Base-by-base conservation (phyloP, 2,888 invertebrate species). In the Willowsia nigromaculata region DNA sequence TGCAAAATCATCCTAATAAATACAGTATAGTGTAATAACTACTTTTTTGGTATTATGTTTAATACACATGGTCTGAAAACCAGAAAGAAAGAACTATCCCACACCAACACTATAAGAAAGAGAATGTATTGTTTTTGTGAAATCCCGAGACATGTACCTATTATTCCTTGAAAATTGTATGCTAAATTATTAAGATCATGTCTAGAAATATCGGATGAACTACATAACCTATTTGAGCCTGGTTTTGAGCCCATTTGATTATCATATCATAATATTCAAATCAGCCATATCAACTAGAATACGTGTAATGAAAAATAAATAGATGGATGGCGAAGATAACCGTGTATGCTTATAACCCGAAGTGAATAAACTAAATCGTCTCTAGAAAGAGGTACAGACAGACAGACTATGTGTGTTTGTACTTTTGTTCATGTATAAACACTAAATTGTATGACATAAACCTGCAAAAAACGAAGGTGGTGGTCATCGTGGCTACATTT, bases 401-500 rank as follows among this genome's bases (percentile, higher is more conserved):
- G 65, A 30, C 59, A 62, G 13, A 33, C 30, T 43, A 37, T 13
- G 47, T 74, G 22, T 74, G 71, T 74, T 33, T 43, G 71, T 47
- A 15, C n/a, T 43, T 25, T 47, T 43, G 71, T 74, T 43, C 43
- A 74, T 43, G 71, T 74, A 74, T 74, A 27, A 53, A 15, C 50
- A 78, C 53, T n/a, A n/a, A 50, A 78, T n/a, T 53, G 33, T 78
- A 81, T 62, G 81, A 59, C 81, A 81, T 59, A 88, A 88, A 76
- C 74, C 33, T 4, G 37, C 71, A 78, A 68, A 80, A 88, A 88
- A 80, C 76, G 56, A 76, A 88, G 82, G 88, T 83, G 82, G 88
- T 88, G 88, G 88, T 76, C 74, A 82, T 87, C 15, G 37, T 59
- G 33, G 37, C 1, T 40, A 80, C 59, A 80, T n/a, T 37, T 11